Percentiles rank a stretch among this genome's conserved stretches.
Conservation (phyloP, 1,140 invertebrate species). For the Diploscapter pachys region DNA sequence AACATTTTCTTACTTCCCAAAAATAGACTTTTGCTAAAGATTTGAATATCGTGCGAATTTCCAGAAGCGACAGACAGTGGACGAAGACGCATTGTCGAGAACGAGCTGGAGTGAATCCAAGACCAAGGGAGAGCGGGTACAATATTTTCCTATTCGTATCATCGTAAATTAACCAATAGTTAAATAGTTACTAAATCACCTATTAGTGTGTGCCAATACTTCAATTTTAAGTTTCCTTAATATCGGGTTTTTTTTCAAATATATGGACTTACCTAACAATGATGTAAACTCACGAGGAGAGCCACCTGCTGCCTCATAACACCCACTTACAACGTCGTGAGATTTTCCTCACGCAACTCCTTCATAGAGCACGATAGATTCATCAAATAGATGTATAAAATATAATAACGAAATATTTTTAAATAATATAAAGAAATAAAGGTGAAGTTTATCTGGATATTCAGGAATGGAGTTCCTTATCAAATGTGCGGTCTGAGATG, state of each 20-base stretch:
- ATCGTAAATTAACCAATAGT: no score
- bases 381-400: no score
- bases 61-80: constrained; percentile 35
- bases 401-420: neutral
- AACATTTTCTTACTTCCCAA: neutral
- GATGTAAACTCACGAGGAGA: no score
- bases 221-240: no score
- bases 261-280: no score
- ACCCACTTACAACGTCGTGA: no score
- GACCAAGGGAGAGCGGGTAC: constrained; percentile 1
- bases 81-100: constrained; percentile 29
- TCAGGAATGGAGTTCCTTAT: constrained; percentile 35
- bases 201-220: no score
- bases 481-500: constrained; percentile 30
- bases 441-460: neutral
- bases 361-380: no score
- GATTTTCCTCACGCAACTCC: no score
- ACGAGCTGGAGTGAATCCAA: constrained; percentile 25
- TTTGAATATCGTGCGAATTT: neutral
- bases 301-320: no score
- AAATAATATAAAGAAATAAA: neutral
- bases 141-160: neutral
- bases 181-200: no score
- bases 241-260: no score
- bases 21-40: neutral